Evolutionary conservation across 1,140 invertebrate species (phyloP), one percentile per base, ranked within the genome.

Genomic region (Drosophila auraria): DNA sequence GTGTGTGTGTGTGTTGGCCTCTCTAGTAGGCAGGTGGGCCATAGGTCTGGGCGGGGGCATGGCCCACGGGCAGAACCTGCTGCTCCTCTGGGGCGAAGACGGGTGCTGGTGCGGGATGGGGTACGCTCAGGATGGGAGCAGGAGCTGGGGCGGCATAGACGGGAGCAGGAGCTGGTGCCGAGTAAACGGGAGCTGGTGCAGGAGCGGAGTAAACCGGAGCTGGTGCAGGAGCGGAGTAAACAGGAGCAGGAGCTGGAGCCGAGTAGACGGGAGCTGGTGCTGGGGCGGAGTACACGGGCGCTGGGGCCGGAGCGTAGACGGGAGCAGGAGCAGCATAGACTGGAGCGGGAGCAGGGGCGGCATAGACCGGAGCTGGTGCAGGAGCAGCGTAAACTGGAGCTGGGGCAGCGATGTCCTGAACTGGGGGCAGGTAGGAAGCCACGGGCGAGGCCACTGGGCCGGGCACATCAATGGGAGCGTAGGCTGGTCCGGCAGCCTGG

Each of bases 1-100:
- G 51, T 11, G 20, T 36, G 36, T 38, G 15, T n/a, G 15, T 42
- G 14, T n/a, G 15, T 11, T 33, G 17, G 12, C 30, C 25, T 59
- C 33, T 68, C 30, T 87, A 87, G 40, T 69, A 89, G 5, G 61
- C 69, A 0, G 90, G 80, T 61, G 90, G 89, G n/a, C 90, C 89
- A 45, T 91, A 91, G 44, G 74, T 83, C 74, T 83, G 89, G 59
- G 89, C 89, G 5, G 89, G 89, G 3, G 70, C 56, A 49, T 91
- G 89, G 14, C 84, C 82, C 38, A 89, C 40, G 40, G 82, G 87
- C 62, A 90, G 51, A 0, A 45, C 27, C 27, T 30, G 12, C 15
- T 50, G 65, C 53, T 90, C 86, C 47, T 90, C 71, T 0, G 76
- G 71, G 2, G 71, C 71, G 30, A 74, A 74, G 5, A 74, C 23